Base-by-base conservation (phyloP, 2,113 vertebrate genomes). In the Oryzias javanicus region DNA sequence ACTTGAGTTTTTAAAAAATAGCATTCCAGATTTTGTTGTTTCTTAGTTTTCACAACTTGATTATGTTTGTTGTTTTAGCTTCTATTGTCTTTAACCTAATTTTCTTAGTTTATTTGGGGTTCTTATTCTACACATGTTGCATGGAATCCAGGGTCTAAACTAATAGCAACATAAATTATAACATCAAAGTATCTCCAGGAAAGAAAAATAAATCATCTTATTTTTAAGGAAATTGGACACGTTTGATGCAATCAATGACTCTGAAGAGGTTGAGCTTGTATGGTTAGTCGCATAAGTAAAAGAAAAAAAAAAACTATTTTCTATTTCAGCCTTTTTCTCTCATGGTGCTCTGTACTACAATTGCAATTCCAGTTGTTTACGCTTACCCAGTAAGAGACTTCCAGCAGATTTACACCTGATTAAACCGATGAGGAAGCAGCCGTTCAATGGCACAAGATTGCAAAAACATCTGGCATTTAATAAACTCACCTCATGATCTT, bases 321-420 rank as follows among this genome's bases (percentile, higher is more conserved):
- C 12, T 15, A 58, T 35, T 46, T 35, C 13, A n/a, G 0, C 6
- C 5, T 8, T 8, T 22, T 17, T 42, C 29, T 19, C 8, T 4
- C 6, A 14, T 44, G 15, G n/a, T 2, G 10, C 12, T 18, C 17
- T 48, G 16, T 25, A 29, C 14, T 42, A 14, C 13, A 19, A 55
- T 47, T 19, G 5, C 3, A 17, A 51, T 61, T 56, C 47, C 0
- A 24, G 6, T 51, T 25, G 7, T 52, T 41, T 8, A 16, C 20
- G 52, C 91, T 90, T 83, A 98, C 97, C 96, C 96, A 22, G 95
- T 96, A 29, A 99, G 94, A 0, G 97, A 99, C 76, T 98, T 99
- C 89, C 98, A 96, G 65, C 96, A 99, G n/a, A 97, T 95, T 82
- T 99, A 95, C 65, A 98, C 84, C 78, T 99, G 97, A 55, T 98